These are phyloP conservation scores for Entomobrya proxima DNA, from an alignment of 2,888 invertebrate species.

Conservation along the genomic window DNA sequence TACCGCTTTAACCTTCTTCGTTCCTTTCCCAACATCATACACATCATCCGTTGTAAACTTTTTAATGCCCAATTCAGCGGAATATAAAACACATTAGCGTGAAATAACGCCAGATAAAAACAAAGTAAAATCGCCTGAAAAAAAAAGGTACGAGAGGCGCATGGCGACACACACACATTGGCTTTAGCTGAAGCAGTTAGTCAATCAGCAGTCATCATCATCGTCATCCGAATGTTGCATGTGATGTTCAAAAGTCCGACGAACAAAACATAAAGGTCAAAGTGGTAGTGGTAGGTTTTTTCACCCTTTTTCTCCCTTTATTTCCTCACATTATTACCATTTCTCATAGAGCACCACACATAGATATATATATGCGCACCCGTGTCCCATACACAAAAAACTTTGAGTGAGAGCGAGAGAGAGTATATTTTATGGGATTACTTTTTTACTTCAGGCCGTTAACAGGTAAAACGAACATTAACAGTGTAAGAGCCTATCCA, in stretches of 20 bases:
- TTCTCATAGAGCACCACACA: not conserved
- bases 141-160: not conserved
- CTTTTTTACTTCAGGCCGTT: constrained; percentile 13
- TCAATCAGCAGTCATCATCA: not conserved
- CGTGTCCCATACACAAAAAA: not conserved
- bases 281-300: not conserved
- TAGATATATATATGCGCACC: no score
- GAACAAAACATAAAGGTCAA: constrained; percentile 13
- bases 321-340: not conserved
- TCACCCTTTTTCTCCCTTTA: not conserved
- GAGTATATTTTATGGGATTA: constrained; percentile 2
- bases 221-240: not conserved
- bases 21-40: not conserved
- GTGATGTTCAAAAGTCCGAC: not conserved
- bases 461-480: constrained; percentile 4
- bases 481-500: not conserved
- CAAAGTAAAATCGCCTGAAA: not conserved
- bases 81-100: not conserved
- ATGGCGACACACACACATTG: no score
- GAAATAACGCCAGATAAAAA: not conserved
- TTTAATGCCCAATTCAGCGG: not conserved
- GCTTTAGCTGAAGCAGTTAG: not conserved
- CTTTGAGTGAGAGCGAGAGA: not conserved
- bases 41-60: not conserved
- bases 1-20: not conserved